These are phyloP conservation scores for Sakesphorus luctuosus DNA, from an alignment of 2,113 vertebrate genomes.

Conservation along the genomic window DNA sequence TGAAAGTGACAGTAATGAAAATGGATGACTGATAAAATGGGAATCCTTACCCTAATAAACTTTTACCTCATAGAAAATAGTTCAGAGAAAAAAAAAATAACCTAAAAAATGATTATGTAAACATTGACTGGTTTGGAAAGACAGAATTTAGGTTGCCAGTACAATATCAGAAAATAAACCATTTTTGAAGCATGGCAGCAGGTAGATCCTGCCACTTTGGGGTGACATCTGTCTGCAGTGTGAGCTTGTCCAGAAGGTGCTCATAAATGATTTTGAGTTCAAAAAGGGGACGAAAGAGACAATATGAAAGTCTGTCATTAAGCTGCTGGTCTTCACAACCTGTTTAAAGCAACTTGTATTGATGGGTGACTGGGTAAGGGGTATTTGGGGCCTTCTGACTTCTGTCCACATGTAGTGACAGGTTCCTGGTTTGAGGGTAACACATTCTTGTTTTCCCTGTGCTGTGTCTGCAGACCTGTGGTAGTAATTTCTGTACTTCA, in stretches of 20 bases:
- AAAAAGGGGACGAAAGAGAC: background rate
- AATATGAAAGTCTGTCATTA: rapidly evolving
- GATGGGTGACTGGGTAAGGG: too few species aligned
- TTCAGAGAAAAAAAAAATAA: background rate
- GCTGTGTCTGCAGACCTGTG: rapidly evolving
- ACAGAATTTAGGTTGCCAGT: background rate
- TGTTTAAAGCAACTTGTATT: background rate
- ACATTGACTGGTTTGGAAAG: background rate
- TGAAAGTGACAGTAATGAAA: background rate
- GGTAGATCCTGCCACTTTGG: rapidly evolving
- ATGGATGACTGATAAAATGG: background rate
- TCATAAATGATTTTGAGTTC: background rate
- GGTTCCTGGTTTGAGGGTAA: background rate
- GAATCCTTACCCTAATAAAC: background rate
- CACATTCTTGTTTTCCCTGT: rapidly evolving
- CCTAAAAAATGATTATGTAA: background rate
- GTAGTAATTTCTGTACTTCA: background rate
- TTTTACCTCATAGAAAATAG: background rate
- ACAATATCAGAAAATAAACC: background rate
- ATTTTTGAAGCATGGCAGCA: background rate
- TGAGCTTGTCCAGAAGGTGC: background rate
- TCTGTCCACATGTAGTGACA: rapidly evolving
- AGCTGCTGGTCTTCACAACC: background rate
- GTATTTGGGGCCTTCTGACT: background rate
- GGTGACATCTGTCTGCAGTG: background rate